Evolutionary conservation across 1,140 invertebrate genomes (phyloP), one percentile per base, ranked within the genome.

Genomic region (Drosophila leontia): DNA sequence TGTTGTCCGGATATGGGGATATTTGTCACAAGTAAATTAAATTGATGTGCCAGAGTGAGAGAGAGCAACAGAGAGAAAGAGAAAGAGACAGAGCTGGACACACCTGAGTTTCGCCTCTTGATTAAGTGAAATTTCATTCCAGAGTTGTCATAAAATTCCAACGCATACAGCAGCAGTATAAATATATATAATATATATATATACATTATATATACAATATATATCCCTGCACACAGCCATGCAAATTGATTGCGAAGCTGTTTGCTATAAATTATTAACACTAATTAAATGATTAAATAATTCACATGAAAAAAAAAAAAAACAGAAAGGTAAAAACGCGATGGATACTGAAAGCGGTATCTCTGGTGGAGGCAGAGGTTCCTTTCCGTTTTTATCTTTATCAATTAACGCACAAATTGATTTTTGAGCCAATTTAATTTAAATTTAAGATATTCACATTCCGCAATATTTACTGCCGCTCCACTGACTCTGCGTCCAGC

Each of bases 221-320:
- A 47, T 23, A 47, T 12, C 9, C 39, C 42, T 45, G 23, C 12
- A 26, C 44, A 51, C 41, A 12, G 29, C 51, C 39, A 75, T n/a
- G 59, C 74, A 75, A 83, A 83, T 83, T 79, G 64, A 79, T 75
- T 67, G 80, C 58, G 51, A 83, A 79, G 62, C 81, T 64, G 63
- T 78, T 82, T 85, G 78, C 60, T 56, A 81, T 81, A 86, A 85
- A 81, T 85, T 82, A 86, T 78, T 70, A 77, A 77, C 78, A 59
- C 75, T 74, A 86, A 61, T 78, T 82, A 75, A 80, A 77, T 82
- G 82, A 85, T 86, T 82, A 85, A 74, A 82, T 69, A 74, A 75
- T 74, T 70, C 7, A 64, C 37, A 50, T n/a, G 3, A 26, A 47
- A 47, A 23, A 45, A 12, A 13, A 15, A 45, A 47, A 11, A 1